Percentiles rank a stretch among this genome's conserved stretches.
phyloP scores from a whole-genome alignment of 2,797 vertebrate genomes.

The Avahi laniger region DNA sequence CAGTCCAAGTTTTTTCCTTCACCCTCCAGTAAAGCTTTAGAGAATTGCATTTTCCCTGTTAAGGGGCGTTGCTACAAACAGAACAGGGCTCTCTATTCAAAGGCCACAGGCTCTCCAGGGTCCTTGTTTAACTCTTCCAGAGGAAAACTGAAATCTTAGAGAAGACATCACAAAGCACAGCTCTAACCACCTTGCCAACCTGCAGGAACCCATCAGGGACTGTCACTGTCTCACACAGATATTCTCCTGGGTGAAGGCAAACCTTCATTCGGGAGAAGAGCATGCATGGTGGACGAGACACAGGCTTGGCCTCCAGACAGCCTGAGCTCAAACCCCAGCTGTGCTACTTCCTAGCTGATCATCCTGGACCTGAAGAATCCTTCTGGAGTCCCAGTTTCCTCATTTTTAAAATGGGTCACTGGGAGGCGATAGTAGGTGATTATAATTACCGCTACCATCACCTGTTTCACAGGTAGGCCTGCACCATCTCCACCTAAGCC shows the following conservation, averaged over 20 bases:
- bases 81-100: background rate
- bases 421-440: background rate
- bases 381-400: background rate
- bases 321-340: background rate
- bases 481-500: background rate
- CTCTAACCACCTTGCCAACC: background rate
- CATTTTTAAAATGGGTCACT: background rate
- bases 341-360: background rate
- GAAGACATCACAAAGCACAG: background rate
- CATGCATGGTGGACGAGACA: background rate
- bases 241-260: background rate
- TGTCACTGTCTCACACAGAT: background rate
- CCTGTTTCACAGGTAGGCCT: background rate
- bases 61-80: background rate
- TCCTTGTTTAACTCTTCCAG: background rate
- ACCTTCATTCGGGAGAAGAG: background rate
- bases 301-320: background rate
- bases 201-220: background rate
- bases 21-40: background rate
- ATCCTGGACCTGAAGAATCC: background rate
- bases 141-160: background rate
- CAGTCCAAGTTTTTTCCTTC: background rate
- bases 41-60: background rate
- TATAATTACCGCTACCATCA: background rate
- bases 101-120: background rate